Percentiles rank a stretch among this genome's conserved stretches.
phyloP scores from a whole-genome alignment of 2,113 vertebrate species.

The Phalacrocorax aristotelis region DNA sequence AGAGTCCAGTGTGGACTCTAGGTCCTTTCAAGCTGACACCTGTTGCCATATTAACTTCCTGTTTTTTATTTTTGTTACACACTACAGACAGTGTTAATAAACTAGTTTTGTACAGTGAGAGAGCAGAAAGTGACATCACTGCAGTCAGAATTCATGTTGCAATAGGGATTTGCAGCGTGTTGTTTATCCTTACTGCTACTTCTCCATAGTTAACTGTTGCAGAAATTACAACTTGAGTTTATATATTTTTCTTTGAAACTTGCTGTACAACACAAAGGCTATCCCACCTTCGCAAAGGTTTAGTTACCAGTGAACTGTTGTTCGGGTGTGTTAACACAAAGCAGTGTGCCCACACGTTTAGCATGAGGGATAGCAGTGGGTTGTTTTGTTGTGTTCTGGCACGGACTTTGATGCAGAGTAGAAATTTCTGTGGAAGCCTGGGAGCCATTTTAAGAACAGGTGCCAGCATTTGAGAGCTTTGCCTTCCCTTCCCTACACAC shows the following conservation, averaged over 20 bases:
- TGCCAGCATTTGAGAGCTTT: neutral
- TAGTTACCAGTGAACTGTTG: neutral
- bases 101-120: neutral
- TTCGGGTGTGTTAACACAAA: neutral
- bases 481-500: neutral
- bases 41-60: neutral
- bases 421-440: neutral
- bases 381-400: neutral
- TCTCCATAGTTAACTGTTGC: neutral
- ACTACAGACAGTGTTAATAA: neutral
- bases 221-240: neutral
- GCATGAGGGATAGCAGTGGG: rapidly evolving
- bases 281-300: neutral
- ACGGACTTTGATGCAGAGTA: neutral
- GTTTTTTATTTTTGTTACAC: no score
- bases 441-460: neutral
- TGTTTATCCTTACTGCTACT: neutral
- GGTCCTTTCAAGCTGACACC: neutral
- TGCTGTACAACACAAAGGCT: neutral
- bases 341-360: rapidly evolving
- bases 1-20: neutral
- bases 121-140: neutral
- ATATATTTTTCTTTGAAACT: neutral
- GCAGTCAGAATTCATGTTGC: neutral
- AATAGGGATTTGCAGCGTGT: rapidly evolving